Evolutionary conservation across 2,797 vertebrate genomes (phyloP), one percentile per base, ranked within the genome.

Genomic region (Lycodopsis pacificus): DNA sequence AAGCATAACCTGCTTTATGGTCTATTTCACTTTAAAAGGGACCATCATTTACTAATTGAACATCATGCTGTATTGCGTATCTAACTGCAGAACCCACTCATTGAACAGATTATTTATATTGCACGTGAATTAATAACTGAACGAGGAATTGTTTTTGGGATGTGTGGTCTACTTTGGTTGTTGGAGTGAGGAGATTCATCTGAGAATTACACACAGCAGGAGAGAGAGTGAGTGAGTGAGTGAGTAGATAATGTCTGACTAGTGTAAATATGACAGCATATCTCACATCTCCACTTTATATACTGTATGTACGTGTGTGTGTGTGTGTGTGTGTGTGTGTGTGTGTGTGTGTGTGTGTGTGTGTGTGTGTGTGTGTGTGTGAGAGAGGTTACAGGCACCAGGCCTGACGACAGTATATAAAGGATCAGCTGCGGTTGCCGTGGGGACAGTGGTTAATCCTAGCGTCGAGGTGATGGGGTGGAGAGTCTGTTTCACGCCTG

Each of bases 381-480:
- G 12, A 40, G 32, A 57, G 65, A n/a, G 48, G 51, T 59, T 53
- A 49, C 14, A 57, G 46, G 53, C 22, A 49, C 27, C 34, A 44
- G 25, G 62, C 15, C 12, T 44, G 72, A 56, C 57, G 65, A 65
- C 79, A 75, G 65, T 25, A 3, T 57, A 25, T 63, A 58, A 78
- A 76, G 66, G 79, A 81, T 78, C 27, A 46, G 61, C 77, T 76
- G 70, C 44, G 5, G 82, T 85, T 89, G 82, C 86, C 27, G 70
- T 81, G 77, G 80, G 73, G 86, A 89, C 76, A 59, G 85, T 49
- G 72, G 73, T 86, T 89, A 84, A 90, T 90, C 82, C 84, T 7
- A 10, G 51, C 79, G 69, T 70, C 22, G 44, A 69, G 71, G 70
- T 75, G 68, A 72, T 4, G 49, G 25, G 73, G 74, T 49, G 79